Evolutionary conservation across 2,113 vertebrate genomes (phyloP), one percentile per base, ranked within the genome.

Genomic region (Microtus pennsylvanicus): DNA sequence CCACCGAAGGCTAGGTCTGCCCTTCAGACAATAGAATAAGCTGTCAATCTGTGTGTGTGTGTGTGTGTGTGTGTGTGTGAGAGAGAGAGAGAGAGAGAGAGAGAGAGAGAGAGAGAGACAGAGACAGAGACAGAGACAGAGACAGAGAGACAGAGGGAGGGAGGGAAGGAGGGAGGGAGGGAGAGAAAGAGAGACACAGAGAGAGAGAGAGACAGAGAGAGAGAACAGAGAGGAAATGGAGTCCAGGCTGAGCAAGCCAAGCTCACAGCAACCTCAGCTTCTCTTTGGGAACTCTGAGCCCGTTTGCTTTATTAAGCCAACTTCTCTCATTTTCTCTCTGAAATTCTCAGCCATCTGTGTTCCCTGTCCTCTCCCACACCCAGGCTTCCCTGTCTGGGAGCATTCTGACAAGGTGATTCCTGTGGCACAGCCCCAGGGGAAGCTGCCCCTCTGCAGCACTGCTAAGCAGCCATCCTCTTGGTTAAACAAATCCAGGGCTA

Each of bases 401-500:
- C 17, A 35, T 63, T 38, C 69, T 87, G 87, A 69, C 65, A 61
- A 30, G 75, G 11, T 38, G 87, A 50, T 75, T 77, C 85, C n/a
- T 38, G 61, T 24, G n/a, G n/a, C 7, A 8, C 0, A 28, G 70
- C 74, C 74, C 85, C 81, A 35, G 55, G 38, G 83, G 74, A 93
- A 69, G 38, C 63, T 52, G 80, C 13, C n/a, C 11, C 72, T 35
- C 1, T 12, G 26, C 72, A 76, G 69, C 58, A 50, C 86, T 1
- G 8, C 55, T 63, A n/a, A 90, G 87, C 81, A 80, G 81, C n/a
- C 65, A 35, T 55, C 80, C 33, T 6, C 30, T 85, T 3, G 1
- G 82, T 65, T 86, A 74, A 87, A 47, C 75, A 98, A 98, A 98
- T 96, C 97, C 94, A 97, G 98, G 97, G 96, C 97, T 97, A 97